Conservation (phyloP, 2,888 invertebrate genomes). For the Hyles lineata region DNA sequence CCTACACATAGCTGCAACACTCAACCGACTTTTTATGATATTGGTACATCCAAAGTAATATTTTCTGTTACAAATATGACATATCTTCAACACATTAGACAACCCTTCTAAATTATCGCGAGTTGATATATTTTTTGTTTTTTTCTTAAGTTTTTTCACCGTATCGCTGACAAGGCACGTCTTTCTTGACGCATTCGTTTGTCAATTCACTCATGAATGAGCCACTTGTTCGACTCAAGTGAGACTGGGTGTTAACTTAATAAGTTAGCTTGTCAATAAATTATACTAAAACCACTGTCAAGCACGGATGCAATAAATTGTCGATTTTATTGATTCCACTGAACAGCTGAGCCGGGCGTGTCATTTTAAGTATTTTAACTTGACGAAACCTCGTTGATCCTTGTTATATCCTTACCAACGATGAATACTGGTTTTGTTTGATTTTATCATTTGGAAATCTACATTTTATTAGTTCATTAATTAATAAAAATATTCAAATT, state of each 20-base stretch:
- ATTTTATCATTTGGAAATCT: no score
- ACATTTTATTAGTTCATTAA: no score
- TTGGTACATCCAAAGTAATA: no score
- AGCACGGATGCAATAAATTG: slow-evolving; percentile 71
- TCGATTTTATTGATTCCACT: slow-evolving; percentile 74
- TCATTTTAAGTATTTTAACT: slow-evolving; percentile 2
- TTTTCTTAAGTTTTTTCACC: slow-evolving; percentile 29
- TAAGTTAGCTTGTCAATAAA: slow-evolving; percentile 64
- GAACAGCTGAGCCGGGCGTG: slow-evolving; percentile 56
- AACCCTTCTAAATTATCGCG: neutral
- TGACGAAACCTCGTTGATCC: neutral
- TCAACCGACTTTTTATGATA: neutral
- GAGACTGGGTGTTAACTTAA: slow-evolving; percentile 61
- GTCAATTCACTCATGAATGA: slow-evolving; percentile 60
- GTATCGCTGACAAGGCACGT: slow-evolving; percentile 57
- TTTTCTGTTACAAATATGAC: neutral
- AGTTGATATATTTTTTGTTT: slow-evolving; percentile 5
- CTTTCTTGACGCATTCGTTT: slow-evolving; percentile 50
- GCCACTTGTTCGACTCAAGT: slow-evolving; percentile 70
- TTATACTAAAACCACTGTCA: slow-evolving; percentile 70
- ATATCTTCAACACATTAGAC: slow-evolving; percentile 1
- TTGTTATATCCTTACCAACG: neutral
- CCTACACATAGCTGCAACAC: no score
- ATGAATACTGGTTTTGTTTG: neutral
- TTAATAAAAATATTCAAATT: no score